Evolutionary conservation across 2,888 invertebrate species (phyloP), one percentile per base, ranked within the genome.

Genomic region (Amphimallon solstitiale): DNA sequence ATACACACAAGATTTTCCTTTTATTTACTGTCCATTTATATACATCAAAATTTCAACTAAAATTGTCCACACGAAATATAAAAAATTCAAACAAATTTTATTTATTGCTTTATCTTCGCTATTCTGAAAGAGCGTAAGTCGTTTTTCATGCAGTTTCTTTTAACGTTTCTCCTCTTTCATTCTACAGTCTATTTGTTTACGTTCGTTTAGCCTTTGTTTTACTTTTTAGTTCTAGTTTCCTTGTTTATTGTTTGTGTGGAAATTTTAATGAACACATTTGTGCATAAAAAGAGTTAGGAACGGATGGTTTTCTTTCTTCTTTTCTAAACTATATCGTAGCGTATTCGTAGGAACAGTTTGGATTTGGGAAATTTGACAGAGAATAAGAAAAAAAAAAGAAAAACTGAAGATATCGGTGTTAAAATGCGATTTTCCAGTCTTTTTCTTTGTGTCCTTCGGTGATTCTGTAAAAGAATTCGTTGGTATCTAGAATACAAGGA

Each of bases 1-100:
- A 15, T 3, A 21, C 56, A 21, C 56, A 46, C 56, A 46, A 51
- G 17, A 23, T 21, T 59, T 23, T 59, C 19, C 12, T 15, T 56
- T 52, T 63, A n/a, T n/a, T n/a, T n/a, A n/a, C n/a, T n/a, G n/a
- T n/a, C n/a, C 43, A 12, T 34, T n/a, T 62, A 51, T 62, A 40
- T 62, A 62, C 62, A 62, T 62, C 62, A 40, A 62, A 62, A 49
- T 62, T 46, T 51, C 23, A 62, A 62, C 51, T 51, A 49, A 48
- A 62, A 62, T 40, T 49, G 12, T 49, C 19, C 61, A 38, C 48
- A 62, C 37, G 15, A 49, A 48, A 62, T 51, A 62, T 49, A 29
- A 29, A 7, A 29, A 29, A 7, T 7, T 29, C 29, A 9, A 29
- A 29, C 29, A 15, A 37, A 46, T 46, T 19, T 14, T 46, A 7